Evolutionary conservation across 2,113 vertebrate genomes (phyloP).

Genomic region (Indri indri): DNA sequence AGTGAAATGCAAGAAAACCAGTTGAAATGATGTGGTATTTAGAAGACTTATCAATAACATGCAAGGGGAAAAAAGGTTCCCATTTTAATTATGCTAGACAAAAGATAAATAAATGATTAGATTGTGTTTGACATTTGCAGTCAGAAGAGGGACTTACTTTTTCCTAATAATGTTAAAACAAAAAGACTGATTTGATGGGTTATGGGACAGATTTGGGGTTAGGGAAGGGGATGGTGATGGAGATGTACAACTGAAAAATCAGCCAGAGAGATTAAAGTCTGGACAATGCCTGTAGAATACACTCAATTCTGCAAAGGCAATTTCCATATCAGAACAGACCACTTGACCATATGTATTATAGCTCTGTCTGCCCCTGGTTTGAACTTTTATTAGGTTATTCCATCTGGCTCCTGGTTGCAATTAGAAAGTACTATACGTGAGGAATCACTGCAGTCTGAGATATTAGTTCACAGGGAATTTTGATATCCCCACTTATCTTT

Average conservation of each 20-base stretch:
- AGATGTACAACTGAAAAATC: slow-evolving; percentile 19
- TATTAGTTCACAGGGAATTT: slow-evolving; percentile 61
- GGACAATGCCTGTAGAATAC: slow-evolving; percentile 44
- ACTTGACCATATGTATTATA: slow-evolving; percentile 55
- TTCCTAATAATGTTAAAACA: background rate
- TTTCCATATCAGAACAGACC: slow-evolving; percentile 54
- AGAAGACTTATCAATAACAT: background rate
- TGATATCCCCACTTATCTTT: slow-evolving; percentile 71
- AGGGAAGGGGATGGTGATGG: background rate
- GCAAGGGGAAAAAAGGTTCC: background rate
- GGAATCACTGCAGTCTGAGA: slow-evolving; percentile 48
- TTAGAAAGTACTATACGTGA: slow-evolving; percentile 55
- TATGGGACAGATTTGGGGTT: background rate
- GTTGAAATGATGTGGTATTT: background rate
- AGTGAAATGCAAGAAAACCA: background rate
- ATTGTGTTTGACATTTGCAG: background rate
- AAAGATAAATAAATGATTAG: background rate
- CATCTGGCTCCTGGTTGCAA: slow-evolving; percentile 68
- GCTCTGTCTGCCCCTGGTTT: slow-evolving; percentile 31
- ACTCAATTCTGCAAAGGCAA: slow-evolving; percentile 33
- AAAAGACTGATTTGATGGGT: background rate
- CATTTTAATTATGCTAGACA: background rate
- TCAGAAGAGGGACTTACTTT: slow-evolving; percentile 20
- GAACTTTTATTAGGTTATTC: slow-evolving; percentile 75
- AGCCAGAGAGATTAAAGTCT: slow-evolving; percentile 25